Conservation (phyloP, 2,888 invertebrate species). For the Hypsopygia costalis region DNA sequence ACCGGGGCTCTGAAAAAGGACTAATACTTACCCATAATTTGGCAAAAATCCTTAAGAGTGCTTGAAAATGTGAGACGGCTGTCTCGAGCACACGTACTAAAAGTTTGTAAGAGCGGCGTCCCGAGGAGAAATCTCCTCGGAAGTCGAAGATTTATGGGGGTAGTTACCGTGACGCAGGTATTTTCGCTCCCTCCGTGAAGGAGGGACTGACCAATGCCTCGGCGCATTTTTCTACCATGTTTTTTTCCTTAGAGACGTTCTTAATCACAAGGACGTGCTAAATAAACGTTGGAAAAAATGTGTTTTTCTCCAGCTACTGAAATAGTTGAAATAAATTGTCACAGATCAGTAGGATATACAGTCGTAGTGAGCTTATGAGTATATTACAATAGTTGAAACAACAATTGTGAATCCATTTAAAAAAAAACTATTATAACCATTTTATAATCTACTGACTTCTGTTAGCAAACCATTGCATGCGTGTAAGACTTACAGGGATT, state of each 20-base stretch:
- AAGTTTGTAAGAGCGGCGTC: slow-evolving; percentile 53
- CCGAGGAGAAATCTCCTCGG: slow-evolving; percentile 64
- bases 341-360: no score
- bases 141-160: slow-evolving; percentile 67
- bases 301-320: slow-evolving; percentile 8
- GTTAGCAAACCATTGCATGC: no score
- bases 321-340: no score
- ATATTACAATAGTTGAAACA: no score
- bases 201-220: slow-evolving; percentile 54
- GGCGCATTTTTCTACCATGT: slow-evolving; percentile 30
- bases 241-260: slow-evolving; percentile 25
- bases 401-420: no score
- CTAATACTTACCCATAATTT: slow-evolving; percentile 38
- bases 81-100: slow-evolving; percentile 57
- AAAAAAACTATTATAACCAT: no score
- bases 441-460: no score
- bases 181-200: slow-evolving; percentile 39
- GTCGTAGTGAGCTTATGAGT: no score
- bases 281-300: slow-evolving; percentile 21
- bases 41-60: slow-evolving; percentile 45
- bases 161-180: slow-evolving; percentile 70
- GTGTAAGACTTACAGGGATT: no score
- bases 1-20: slow-evolving; percentile 17
- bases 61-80: slow-evolving; percentile 50
- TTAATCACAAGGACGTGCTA: slow-evolving; percentile 28